phyloP scores from a whole-genome alignment of 2,113 vertebrate species.

The Sclerurus mexicanus region DNA sequence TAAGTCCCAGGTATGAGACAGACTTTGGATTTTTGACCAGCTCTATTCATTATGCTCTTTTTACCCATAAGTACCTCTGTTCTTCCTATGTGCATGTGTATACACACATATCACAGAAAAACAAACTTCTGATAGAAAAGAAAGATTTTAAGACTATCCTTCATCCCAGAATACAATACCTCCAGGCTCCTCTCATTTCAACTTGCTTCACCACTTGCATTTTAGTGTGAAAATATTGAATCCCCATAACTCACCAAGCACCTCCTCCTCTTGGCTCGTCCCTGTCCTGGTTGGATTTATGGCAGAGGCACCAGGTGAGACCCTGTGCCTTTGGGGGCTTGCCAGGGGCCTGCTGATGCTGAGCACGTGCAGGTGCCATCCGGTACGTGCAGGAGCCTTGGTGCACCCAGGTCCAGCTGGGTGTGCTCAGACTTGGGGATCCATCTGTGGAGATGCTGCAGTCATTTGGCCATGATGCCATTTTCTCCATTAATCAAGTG shows the following conservation, averaged over 20 bases:
- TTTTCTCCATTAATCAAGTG: neutral
- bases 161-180: neutral
- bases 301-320: no score
- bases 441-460: neutral
- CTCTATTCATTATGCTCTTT: neutral
- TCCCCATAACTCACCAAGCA: neutral
- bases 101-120: neutral
- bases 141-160: neutral
- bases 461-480: neutral
- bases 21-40: neutral
- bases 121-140: neutral
- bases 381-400: neutral
- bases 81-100: neutral
- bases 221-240: neutral
- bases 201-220: neutral
- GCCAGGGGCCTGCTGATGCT: no score
- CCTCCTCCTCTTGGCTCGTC: neutral
- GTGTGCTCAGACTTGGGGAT: neutral
- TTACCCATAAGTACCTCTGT: neutral
- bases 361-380: rapidly evolving
- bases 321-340: no score
- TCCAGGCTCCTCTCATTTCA: neutral
- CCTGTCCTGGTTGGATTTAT: neutral
- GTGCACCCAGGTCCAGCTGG: neutral
- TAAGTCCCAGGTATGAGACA: neutral